These are phyloP conservation scores for Sapajus apella DNA, from an alignment of 2,113 vertebrate species.

Conservation along the genomic window DNA sequence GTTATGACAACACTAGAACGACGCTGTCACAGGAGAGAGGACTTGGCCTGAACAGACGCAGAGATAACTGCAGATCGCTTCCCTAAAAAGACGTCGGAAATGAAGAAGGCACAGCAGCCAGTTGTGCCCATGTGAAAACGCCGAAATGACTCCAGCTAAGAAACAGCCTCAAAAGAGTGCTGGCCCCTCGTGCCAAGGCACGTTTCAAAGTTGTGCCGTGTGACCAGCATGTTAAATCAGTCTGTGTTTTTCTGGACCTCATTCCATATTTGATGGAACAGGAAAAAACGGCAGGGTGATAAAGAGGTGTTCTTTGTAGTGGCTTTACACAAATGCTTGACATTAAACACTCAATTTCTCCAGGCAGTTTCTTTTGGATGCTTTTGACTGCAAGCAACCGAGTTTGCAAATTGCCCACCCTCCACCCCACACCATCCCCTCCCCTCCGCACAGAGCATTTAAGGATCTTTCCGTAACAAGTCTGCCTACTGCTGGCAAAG, in stretches of 20 bases:
- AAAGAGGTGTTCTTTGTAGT: constrained; percentile 10
- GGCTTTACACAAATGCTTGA: constrained; percentile 46
- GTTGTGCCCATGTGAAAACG: background rate
- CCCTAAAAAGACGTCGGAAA: background rate
- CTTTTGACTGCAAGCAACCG: constrained; percentile 51
- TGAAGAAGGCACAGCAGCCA: background rate
- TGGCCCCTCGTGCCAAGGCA: background rate
- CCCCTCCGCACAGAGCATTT: background rate
- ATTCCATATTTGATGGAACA: background rate
- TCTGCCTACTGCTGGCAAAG: background rate
- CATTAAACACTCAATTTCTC: constrained; percentile 47
- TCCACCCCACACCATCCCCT: background rate
- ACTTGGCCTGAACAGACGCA: background rate
- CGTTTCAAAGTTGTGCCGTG: background rate
- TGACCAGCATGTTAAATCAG: background rate
- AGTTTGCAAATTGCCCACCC: background rate
- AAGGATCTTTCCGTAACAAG: background rate
- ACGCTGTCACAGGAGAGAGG: background rate
- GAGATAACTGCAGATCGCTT: too few species aligned
- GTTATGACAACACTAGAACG: background rate
- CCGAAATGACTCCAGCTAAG: fast-evolving
- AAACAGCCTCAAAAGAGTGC: background rate
- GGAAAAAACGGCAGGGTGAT: background rate
- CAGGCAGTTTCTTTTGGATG: constrained; percentile 78
- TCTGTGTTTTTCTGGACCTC: constrained; percentile 47